Evolutionary conservation across 2,888 invertebrate species (phyloP), one percentile per base, ranked within the genome.

Genomic region (Blastobasis lacticolella): DNA sequence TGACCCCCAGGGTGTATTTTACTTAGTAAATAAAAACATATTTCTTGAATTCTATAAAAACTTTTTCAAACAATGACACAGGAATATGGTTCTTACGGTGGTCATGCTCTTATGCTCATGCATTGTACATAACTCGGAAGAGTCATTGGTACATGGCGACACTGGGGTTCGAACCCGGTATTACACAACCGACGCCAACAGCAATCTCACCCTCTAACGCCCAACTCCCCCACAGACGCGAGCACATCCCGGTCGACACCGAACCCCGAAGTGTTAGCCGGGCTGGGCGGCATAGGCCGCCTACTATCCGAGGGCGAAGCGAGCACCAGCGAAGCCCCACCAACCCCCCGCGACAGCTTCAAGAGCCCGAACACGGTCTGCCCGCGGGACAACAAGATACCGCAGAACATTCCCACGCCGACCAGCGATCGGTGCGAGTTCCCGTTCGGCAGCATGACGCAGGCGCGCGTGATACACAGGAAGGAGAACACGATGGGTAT

Each of bases 391-490:
- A 93, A 93, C 64, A 94, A 94, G 82, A 82, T 90, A 66, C 88
- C 91, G 63, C 88, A 88, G 62, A 89, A 83, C 76, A 88, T 89
- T 65, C 90, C 78, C 81, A 91, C 81, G 56, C 88, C 86, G 43
- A 72, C 80, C 10, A 71, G 83, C 85, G 93, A 77, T 90, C 92
- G 75, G 1, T 86, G 90, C 69, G 91, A 91, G 71, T 96, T 93
- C 83, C 96, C 96, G 45, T 96, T 96, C 78, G 94, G 95, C 69
- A 96, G 96, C 79, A 96, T 97, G 96, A 95, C 95, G 47, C 94
- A 95, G 73, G 94, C 94, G 57, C 92, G 95, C 77, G 95, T 95
- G 49, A 93, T 95, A 82, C 95, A 95, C 70, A 91, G 92, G 68
- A 91, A 94, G 68, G 94, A 91, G 72, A 90, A 90, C 58, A 90